Evolutionary conservation across 2,888 invertebrate species (phyloP).

Genomic region (Idaea dimidiata): DNA sequence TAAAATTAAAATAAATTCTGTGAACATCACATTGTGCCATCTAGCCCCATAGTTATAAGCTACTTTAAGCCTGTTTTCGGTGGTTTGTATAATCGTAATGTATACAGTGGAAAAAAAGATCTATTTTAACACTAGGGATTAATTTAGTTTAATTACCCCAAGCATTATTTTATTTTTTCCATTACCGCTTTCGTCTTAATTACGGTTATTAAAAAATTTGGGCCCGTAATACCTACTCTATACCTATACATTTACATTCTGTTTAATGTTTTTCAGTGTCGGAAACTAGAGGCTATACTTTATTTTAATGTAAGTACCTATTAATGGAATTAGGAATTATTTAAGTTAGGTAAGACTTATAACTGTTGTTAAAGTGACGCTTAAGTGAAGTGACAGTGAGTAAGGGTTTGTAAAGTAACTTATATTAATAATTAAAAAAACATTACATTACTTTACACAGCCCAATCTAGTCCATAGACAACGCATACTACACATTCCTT

Average conservation of each 20-base stretch:
- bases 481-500: no score
- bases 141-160: constrained; percentile 26
- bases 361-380: no score
- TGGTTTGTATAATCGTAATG: constrained; percentile 4
- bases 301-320: not conserved
- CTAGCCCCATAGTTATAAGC: no score
- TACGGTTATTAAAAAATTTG: constrained; percentile 47
- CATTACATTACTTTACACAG: no score
- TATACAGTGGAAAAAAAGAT: constrained; percentile 7
- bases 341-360: not conserved
- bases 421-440: no score
- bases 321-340: not conserved
- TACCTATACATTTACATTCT: constrained; percentile 15
- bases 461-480: no score
- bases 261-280: constrained; percentile 2
- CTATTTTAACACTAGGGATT: not conserved
- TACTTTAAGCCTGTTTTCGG: no score
- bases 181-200: constrained; percentile 51
- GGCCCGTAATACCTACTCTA: constrained; percentile 24
- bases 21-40: no score
- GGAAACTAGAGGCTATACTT: not conserved
- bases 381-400: no score
- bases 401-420: no score
- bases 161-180: constrained; percentile 50
- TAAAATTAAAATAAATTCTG: no score